A percentile compares a stretch with the other conserved stretches of the same genome.
These are phyloP conservation scores for Coenonympha glycerion DNA, from an alignment of 2,888 invertebrate genomes.

Conservation along the genomic window DNA sequence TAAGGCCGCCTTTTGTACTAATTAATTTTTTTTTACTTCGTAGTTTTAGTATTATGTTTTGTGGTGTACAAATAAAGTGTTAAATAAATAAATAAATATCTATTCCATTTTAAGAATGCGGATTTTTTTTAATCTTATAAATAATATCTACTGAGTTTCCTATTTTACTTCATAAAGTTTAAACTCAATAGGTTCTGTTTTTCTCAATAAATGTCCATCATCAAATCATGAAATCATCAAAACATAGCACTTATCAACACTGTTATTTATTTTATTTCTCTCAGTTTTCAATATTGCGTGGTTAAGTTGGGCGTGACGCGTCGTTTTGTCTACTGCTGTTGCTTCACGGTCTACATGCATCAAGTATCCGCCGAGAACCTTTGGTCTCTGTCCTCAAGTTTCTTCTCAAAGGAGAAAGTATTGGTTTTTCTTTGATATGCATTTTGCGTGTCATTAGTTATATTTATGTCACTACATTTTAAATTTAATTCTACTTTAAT, in stretches of 20 bases:
- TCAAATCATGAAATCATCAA: background rate
- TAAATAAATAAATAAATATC: too few relatives aligned
- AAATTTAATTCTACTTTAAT: background rate
- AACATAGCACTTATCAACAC: background rate
- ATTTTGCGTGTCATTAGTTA: constrained; percentile 10
- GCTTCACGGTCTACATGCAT: constrained; percentile 69
- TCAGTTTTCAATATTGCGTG: constrained; percentile 54
- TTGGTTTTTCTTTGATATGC: constrained; percentile 27
- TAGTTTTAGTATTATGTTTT: too few relatives aligned
- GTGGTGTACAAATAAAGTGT: too few relatives aligned
- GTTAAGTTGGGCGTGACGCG: constrained; percentile 65
- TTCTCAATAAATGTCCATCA: background rate
- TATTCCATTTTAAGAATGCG: too few relatives aligned
- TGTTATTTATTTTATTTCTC: constrained; percentile 9
- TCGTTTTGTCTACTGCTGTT: constrained; percentile 65
- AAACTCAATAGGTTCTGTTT: background rate
- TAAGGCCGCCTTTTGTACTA: too few relatives aligned
- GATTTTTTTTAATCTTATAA: too few relatives aligned
- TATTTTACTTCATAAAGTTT: too few relatives aligned
- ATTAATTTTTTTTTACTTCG: too few relatives aligned
- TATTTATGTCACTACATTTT: background rate
- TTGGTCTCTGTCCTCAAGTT: constrained; percentile 49
- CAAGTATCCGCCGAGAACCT: constrained; percentile 58
- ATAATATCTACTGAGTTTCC: too few relatives aligned
- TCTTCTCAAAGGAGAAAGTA: constrained; percentile 35